These are phyloP conservation scores for Leptopilina myrica DNA, from an alignment of 2,888 invertebrate genomes.

Conservation along the genomic window DNA sequence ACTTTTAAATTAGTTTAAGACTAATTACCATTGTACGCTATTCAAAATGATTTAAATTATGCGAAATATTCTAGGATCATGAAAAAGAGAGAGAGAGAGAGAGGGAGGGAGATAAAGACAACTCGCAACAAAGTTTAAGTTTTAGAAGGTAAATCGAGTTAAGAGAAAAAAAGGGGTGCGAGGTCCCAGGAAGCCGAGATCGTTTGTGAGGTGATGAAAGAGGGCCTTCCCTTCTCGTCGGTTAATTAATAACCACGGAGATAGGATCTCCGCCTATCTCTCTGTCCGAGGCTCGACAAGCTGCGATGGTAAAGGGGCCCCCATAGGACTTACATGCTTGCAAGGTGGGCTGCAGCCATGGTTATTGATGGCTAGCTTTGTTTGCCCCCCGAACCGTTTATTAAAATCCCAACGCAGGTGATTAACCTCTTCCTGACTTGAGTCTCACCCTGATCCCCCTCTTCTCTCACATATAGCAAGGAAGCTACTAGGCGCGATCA, in stretches of 20 bases:
- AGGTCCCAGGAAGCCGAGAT: constrained; percentile 59
- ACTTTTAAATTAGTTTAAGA: no score
- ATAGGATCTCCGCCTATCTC: constrained; percentile 75
- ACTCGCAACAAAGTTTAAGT: neutral
- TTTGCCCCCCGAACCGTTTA: constrained; percentile 73
- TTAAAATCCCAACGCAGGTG: constrained; percentile 72
- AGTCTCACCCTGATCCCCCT: constrained; percentile 54
- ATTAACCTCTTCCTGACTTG: constrained; percentile 67
- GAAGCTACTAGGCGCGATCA: constrained; percentile 59
- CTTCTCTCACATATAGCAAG: constrained; percentile 48
- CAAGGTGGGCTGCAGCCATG: constrained; percentile 56
- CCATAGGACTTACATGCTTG: constrained; percentile 47
- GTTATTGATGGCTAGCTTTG: constrained; percentile 75
- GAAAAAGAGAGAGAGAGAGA: no score
- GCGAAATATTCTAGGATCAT: no score
- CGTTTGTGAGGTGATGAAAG: constrained; percentile 74
- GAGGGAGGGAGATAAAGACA: no score
- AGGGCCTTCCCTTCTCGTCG: constrained; percentile 74
- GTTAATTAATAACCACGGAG: constrained; percentile 76
- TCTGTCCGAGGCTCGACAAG: constrained; percentile 67
- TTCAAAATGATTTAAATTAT: no score
- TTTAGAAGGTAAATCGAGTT: constrained; percentile 45
- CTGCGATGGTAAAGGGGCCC: constrained; percentile 64
- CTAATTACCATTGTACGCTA: no score
- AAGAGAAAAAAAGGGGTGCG: constrained; percentile 39